Percentiles rank a stretch among this genome's conserved stretches.
These are phyloP conservation scores for Lophius americanus DNA, from an alignment of 2,797 vertebrate species.

Conservation along the genomic window DNA sequence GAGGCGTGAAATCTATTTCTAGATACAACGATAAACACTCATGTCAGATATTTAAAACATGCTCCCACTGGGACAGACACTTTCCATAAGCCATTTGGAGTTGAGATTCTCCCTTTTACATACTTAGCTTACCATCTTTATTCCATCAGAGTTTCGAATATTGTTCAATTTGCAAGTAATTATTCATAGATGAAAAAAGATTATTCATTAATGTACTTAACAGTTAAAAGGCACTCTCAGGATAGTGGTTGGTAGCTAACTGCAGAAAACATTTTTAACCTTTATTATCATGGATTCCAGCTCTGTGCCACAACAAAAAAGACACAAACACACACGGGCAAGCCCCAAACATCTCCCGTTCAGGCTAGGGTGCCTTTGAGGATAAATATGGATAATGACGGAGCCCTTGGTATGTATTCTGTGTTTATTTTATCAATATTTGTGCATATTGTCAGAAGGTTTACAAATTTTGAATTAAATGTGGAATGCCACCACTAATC, in stretches of 20 bases:
- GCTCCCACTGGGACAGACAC: constrained; percentile 3
- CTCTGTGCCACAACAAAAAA: neutral
- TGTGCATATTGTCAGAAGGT: no score
- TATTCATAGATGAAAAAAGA: constrained; percentile 6
- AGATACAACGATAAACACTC: constrained; percentile 20
- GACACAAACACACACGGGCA: constrained; percentile 4
- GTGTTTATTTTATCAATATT: no score
- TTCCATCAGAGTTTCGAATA: constrained; percentile 7
- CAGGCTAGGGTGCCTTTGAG: constrained; percentile 6
- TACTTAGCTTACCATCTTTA: constrained; percentile 9
- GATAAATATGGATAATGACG: constrained; percentile 2
- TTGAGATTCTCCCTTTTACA: neutral
- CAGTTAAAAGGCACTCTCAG: constrained; percentile 7
- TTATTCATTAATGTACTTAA: constrained; percentile 7
- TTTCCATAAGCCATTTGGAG: neutral
- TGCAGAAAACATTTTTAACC: neutral
- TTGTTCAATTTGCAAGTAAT: constrained; percentile 9
- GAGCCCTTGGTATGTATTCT: no score
- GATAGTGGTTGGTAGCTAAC: constrained; percentile 1
- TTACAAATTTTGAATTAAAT: no score
- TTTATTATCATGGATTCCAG: neutral
- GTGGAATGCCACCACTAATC: no score
- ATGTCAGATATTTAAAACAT: constrained; percentile 35
- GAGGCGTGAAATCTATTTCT: constrained; percentile 56
- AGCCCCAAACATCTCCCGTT: neutral